Conservation (phyloP, 2,113 vertebrate genomes). For the Gadus macrocephalus region DNA sequence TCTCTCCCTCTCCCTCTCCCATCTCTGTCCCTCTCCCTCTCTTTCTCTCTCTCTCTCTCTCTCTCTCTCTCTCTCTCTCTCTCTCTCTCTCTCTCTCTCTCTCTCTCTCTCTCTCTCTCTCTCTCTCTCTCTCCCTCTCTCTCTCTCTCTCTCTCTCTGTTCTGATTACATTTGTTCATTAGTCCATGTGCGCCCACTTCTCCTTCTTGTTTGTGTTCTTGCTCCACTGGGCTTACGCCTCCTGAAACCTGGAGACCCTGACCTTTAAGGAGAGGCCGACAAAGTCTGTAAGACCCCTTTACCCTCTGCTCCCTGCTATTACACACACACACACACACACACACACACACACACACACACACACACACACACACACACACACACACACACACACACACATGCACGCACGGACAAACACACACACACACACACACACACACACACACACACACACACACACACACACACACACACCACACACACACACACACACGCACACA, state of each 20-base stretch:
- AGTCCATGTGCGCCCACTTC: slow-evolving; percentile 74
- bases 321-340: no score
- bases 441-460: no score
- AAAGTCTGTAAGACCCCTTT: slow-evolving; percentile 64
- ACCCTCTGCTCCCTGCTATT: slow-evolving; percentile 44
- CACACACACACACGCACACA: no score
- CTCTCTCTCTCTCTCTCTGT: slow-evolving; percentile 43
- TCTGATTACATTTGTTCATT: slow-evolving; percentile 76
- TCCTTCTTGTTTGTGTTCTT: slow-evolving; percentile 69
- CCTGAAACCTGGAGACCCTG: slow-evolving; percentile 63
- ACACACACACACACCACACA: no score
- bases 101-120: no score
- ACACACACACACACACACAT: slow-evolving; percentile 5
- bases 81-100: no score
- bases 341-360: no score
- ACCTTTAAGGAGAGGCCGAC: slow-evolving; percentile 74
- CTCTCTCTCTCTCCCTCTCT: no score
- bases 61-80: slow-evolving; percentile 44
- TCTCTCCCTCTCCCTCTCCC: no score
- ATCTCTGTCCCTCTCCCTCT: no score
- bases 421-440: no score
- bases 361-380: no score
- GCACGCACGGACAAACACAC: neutral
- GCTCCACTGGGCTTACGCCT: slow-evolving; percentile 62
- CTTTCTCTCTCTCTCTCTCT: slow-evolving; percentile 1